Conservation (phyloP, 1,140 invertebrate species). For the Saccostrea glomerata region DNA sequence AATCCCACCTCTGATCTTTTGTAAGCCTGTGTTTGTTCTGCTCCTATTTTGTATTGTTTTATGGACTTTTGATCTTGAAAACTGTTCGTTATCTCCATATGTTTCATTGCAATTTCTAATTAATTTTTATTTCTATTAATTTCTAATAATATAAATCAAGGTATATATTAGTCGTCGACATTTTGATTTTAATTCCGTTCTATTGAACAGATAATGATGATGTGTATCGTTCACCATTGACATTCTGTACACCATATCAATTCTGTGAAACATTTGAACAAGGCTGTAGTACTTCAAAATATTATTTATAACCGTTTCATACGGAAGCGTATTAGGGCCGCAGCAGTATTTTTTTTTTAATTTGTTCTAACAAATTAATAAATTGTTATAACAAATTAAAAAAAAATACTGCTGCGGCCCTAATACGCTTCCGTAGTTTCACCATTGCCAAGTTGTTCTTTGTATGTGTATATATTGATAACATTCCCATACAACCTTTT, state of each 20-base stretch:
- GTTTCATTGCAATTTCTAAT: no score
- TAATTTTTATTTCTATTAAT: neutral
- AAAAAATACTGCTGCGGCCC: no score
- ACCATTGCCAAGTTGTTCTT: neutral
- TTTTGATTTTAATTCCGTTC: neutral
- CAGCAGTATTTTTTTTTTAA: no score
- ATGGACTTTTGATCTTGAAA: no score
- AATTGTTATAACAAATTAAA: no score
- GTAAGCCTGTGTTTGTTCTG: no score
- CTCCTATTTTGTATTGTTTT: no score
- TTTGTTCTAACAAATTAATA: no score
- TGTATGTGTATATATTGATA: constrained; percentile 2
- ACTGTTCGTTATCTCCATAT: no score
- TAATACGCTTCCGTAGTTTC: no score
- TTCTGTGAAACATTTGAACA: neutral
- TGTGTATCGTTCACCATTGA: neutral
- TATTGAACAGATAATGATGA: neutral
- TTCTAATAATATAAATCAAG: neutral
- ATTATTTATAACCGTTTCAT: neutral
- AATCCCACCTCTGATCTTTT: no score
- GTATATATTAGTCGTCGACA: neutral
- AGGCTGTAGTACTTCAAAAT: neutral
- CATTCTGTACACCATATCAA: neutral
- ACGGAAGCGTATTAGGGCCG: no score
- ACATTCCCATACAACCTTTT: neutral